Evolutionary conservation across 2,113 vertebrate species (phyloP), one percentile per base, ranked within the genome.

Genomic region (Lasiurus cinereus): DNA sequence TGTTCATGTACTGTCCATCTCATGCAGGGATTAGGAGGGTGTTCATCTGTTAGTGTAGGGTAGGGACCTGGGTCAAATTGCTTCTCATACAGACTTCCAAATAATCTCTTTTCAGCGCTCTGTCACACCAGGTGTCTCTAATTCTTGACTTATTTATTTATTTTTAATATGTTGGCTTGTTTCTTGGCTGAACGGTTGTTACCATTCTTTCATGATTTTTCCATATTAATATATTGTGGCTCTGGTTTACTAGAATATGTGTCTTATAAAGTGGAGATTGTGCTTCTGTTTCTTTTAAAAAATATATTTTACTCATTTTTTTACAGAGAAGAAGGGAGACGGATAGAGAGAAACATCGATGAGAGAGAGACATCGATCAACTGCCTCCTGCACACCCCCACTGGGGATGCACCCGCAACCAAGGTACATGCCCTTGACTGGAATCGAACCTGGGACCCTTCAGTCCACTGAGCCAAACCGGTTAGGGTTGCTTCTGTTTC

Each of bases 181-280:
- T 88, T 69, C 29, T 86, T 86, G 15, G 66, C 56, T 54, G 18
- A 52, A 18, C 31, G 4, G 39, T 33, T 67, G 64, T 94, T 86
- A 4, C 6, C 15, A 48, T 83, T 91, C 10, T 43, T 90, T 46
- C 5, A 6, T 15, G 8, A 80, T 72, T 76, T 94, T 79, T 80
- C 39, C 3, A 56, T 70, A 12, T 69, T 80, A 92, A 70, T 82
- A 27, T 46, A 22, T 11, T 89, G 31, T 36, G 27, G 12, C 29
- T 96, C 22, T 89, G n/a, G 24, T 33, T 94, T 85, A 56, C 22
- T 62, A 27, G 56, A 24, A 62, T 56, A 56, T 12, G 24, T 62
- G 16, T 86, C 86, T 95, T 83, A 85, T 92, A 80, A 69, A 70
- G 48, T 69, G 21, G 64, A 67, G 19, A 56, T 64, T 85, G 29